Conservation (phyloP, 2,797 vertebrate genomes). For the Rhinogobio ventralis region DNA sequence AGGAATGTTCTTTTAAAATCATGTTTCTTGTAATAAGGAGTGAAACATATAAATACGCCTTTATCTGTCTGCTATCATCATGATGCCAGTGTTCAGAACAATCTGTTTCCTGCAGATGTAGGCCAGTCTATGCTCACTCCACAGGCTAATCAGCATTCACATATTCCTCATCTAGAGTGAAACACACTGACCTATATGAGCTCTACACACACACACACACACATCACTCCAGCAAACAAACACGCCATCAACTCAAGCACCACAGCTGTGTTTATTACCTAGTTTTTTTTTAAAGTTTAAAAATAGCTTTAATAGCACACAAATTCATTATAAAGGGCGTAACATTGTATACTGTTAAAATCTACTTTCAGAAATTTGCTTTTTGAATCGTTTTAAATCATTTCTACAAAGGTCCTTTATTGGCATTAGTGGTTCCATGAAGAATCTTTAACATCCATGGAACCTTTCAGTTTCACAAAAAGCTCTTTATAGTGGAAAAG, state of each 20-base stretch:
- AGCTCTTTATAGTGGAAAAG: neutral
- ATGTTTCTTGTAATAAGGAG: neutral
- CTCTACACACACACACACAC: neutral
- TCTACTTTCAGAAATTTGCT: neutral
- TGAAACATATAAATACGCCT: neutral
- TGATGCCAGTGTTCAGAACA: neutral
- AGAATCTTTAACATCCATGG: neutral
- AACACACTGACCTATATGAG: conserved; percentile 17
- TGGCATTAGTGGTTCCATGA: neutral
- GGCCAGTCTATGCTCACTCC: neutral
- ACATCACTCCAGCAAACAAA: too few relatives aligned
- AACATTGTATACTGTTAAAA: neutral
- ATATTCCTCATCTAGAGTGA: neutral
- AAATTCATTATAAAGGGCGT: neutral
- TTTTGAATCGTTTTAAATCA: neutral
- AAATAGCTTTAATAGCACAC: conserved; percentile 14
- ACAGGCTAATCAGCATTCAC: neutral
- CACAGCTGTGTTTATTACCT: neutral
- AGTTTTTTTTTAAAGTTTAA: too few relatives aligned
- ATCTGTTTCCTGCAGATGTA: neutral
- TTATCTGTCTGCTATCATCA: neutral
- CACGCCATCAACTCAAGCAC: neutral
- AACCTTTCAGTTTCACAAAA: neutral
- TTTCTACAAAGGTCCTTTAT: neutral
- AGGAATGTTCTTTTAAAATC: neutral